Base-by-base conservation (phyloP, 2,113 vertebrate genomes). In the Catharus fuscescens region DNA sequence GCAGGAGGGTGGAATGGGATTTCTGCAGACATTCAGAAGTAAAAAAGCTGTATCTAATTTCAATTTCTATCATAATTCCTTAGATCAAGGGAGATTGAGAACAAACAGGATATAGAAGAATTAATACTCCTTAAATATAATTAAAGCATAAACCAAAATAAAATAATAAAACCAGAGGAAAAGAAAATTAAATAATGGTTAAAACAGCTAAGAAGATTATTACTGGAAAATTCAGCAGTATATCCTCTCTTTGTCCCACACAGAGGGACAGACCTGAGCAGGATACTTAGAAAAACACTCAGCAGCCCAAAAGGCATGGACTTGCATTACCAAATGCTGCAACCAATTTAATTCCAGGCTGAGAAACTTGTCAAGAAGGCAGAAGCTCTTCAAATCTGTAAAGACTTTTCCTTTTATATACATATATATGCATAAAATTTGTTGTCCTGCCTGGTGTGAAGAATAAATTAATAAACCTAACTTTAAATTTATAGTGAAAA, bases 401-500 rank as follows among this genome's bases (percentile, higher is more conserved):
- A 65, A 82, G 85, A 64, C 10, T 64, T 74, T 90, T 90, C 56
- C 18, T 23, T 53, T 81, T 91, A 40, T 79, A 34, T 38, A 50
- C 38, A 71, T 10, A 8, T 47, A 76, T 36, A 52, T 20, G 53
- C 56, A 87, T 56, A 72, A 69, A 71, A 54, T 93, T 94, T 90
- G 60, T 70, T 80, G 59, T 81, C 66, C 80, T 17, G 21, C 42
- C 14, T 88, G 72, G 52, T n/a, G 16, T 48, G 48, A 50, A 86
- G 70, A 71, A 79, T 40, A 92, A 92, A 95, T 62, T 76, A 67
- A 72, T 74, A 92, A 88, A 64, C 34, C 25, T 42, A 82, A 80
- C 73, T 94, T 92, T 53, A 81, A 88, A 94, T 93, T 86, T 89
- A 69, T 90, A 71, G 62, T 32, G 64, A 90, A 87, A 91, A 87